phyloP scores from a whole-genome alignment of 2,113 vertebrate species.

The Leptobrachium leishanense region DNA sequence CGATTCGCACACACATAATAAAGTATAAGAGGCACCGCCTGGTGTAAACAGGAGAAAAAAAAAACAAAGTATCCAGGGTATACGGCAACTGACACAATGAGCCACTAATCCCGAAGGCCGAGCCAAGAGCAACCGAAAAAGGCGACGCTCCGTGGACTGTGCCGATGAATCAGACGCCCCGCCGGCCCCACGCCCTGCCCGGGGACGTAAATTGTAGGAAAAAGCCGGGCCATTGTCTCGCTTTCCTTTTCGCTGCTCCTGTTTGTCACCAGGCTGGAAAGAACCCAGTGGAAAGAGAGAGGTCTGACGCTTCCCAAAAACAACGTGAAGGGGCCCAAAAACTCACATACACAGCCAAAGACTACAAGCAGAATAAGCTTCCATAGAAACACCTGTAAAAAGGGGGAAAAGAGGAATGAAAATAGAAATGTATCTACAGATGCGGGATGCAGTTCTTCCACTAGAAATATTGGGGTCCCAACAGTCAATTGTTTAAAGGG shows the following conservation, averaged over 20 bases:
- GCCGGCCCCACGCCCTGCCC: slow-evolving; percentile 20
- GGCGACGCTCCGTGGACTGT: neutral
- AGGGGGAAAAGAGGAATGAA: too few relatives aligned
- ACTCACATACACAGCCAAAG: neutral
- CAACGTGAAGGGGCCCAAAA: slow-evolving; percentile 14
- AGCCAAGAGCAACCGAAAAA: neutral
- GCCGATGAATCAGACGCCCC: slow-evolving; percentile 28
- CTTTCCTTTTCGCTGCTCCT: neutral
- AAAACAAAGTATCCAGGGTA: too few relatives aligned
- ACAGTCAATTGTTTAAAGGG: too few relatives aligned
- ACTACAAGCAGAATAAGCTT: neutral
- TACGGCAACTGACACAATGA: neutral
- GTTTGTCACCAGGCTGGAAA: slow-evolving; percentile 42
- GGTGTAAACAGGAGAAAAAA: too few relatives aligned
- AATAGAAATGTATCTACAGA: too few relatives aligned
- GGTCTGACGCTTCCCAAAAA: slow-evolving; percentile 10
- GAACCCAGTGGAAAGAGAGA: slow-evolving; percentile 13
- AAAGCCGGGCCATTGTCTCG: slow-evolving; percentile 28
- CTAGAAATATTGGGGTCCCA: too few relatives aligned
- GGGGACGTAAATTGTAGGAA: slow-evolving; percentile 29
- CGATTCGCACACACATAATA: too few relatives aligned
- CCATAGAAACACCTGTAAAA: neutral
- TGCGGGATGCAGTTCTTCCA: too few relatives aligned
- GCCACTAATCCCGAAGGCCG: neutral
- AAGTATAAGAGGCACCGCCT: too few relatives aligned